Evolutionary conservation across 1,140 invertebrate genomes (phyloP).

Genomic region (Lordiphosa stackelbergi): DNA sequence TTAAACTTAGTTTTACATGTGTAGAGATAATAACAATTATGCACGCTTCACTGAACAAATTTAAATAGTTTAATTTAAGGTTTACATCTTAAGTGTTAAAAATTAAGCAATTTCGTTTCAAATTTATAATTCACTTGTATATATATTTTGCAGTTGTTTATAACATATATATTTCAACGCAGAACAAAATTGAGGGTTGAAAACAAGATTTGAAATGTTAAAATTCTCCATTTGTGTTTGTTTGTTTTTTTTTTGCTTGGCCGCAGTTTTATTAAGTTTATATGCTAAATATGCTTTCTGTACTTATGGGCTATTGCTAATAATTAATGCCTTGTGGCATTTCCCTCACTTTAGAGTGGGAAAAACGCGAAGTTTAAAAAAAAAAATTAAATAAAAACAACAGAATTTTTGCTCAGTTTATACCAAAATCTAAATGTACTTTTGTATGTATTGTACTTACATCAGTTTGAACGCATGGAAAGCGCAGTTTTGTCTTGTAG

Average conservation of each 20-base stretch:
- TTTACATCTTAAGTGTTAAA: conserved; percentile 25
- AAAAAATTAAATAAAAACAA: conserved; percentile 26
- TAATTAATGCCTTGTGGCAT: conserved; percentile 71
- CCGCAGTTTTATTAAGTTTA: conserved; percentile 27
- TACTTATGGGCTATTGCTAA: conserved; percentile 74
- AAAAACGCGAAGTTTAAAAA: neutral
- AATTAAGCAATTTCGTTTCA: conserved; percentile 1
- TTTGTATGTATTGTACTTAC: conserved; percentile 59
- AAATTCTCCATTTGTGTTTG: conserved; percentile 6
- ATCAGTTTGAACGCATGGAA: conserved; percentile 41
- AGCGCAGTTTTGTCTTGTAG: conserved; percentile 26
- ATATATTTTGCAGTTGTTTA: conserved; percentile 29
- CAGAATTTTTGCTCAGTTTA: too few species aligned
- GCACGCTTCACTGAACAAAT: conserved; percentile 61
- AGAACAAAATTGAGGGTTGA: conserved; percentile 24
- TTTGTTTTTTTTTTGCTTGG: conserved; percentile 19
- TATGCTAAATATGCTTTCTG: conserved; percentile 54
- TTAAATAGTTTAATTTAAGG: conserved; percentile 45
- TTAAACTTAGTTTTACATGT: conserved; percentile 59
- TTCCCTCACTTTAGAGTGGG: conserved; percentile 5
- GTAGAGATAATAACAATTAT: conserved; percentile 66
- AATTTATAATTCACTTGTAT: conserved; percentile 43
- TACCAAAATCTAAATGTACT: conserved; percentile 9
- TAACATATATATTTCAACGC: conserved; percentile 19
- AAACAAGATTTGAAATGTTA: conserved; percentile 26